Base-by-base conservation (phyloP, 2,113 vertebrate species). In the Rhinichthys klamathensis region DNA sequence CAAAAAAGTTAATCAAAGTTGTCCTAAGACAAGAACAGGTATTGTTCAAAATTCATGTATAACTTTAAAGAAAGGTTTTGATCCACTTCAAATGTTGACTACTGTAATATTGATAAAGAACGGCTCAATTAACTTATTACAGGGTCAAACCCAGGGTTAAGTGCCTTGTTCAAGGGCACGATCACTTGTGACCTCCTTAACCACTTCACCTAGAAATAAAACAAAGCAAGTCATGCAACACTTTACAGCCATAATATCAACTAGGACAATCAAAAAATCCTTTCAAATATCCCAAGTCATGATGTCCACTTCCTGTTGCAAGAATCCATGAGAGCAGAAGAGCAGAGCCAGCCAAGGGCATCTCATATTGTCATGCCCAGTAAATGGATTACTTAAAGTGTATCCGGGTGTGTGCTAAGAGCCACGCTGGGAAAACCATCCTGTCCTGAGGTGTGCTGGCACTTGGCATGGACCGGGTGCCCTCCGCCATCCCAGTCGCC, bases 321-420 rank as follows among this genome's bases (percentile, higher is more conserved):
- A 58, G n/a, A 4, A 25, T 60, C 77, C 18, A 77, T 1, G 30
- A 67, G 21, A 72, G 63, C 44, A 74, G 72, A 23, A 10, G 9
- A 46, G 35, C 54, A 74, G 72, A 18, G 25, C 32, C 16, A 65
- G 86, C 65, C 69, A 27, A 82, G 51, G 44, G 70, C 51, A 12
- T 82, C 76, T 75, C 41, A 76, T 83, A 84, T 85, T 38, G 80
- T 32, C 25, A 46, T 60, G 72, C 58, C 65, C 46, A 74, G 78
- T 85, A 85, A 86, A 89, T 25, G 46, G 84, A 87, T 89, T 87
- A 84, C 88, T 90, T 89, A 90, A 89, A 85, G 84, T 65, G 79
- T 82, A 82, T 74, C 69, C 25, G 41, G 83, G 75, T 78, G 60
- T 67, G 60, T 80, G 76, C 65, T 61, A 60, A 83, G 75, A 27